Conservation (phyloP, 2,888 invertebrate species). For the Ariolimax columbianus region DNA sequence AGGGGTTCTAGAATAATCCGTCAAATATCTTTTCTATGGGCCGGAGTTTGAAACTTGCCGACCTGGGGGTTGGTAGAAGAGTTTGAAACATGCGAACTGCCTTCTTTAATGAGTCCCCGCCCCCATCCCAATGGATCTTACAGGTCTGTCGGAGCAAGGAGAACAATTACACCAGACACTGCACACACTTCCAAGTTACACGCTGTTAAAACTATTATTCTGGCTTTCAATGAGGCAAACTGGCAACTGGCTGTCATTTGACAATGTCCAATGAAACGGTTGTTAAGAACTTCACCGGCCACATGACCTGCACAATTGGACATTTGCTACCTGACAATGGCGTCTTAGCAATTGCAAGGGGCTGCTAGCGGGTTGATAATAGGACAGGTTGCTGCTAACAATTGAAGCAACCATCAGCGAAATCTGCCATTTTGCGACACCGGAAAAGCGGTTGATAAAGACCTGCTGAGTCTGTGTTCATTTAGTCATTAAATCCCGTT, state of each 20-base stretch:
- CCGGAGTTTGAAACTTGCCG: slow-evolving; percentile 1
- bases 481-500: slow-evolving; percentile 14
- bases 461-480: not conserved
- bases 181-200: slow-evolving; percentile 12
- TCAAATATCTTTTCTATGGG: not conserved
- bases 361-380: not conserved
- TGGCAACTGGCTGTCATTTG: slow-evolving; percentile 25
- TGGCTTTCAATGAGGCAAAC: not conserved
- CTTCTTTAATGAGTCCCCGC: not conserved
- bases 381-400: slow-evolving; percentile 6
- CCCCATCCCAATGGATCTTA: not conserved
- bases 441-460: slow-evolving; percentile 16
- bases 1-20: not conserved
- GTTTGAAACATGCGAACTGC: not conserved
- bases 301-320: slow-evolving; percentile 17
- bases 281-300: not conserved
- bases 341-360: not conserved
- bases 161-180: not conserved
- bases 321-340: slow-evolving; percentile 8
- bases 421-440: slow-evolving; percentile 24
- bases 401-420: not conserved
- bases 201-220: slow-evolving; percentile 5
- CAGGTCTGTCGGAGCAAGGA: not conserved
- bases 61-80: not conserved
- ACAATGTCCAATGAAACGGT: slow-evolving; percentile 14